phyloP scores from a whole-genome alignment of 1,140 invertebrate genomes.

The Drosophila quadrilineata region DNA sequence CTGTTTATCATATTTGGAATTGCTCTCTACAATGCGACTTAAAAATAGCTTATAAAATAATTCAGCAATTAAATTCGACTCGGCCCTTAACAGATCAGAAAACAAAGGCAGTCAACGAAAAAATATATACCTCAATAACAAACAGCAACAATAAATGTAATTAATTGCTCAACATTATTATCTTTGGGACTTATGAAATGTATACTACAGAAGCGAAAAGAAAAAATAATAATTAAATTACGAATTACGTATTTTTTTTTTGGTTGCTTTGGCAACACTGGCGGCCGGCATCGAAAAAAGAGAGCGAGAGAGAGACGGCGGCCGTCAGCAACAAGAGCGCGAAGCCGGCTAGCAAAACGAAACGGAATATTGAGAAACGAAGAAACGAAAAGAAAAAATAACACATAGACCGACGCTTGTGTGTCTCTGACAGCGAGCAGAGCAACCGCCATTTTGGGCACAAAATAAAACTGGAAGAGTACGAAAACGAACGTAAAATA shows the following conservation, averaged over 20 bases:
- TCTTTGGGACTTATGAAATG: neutral
- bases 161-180: constrained; percentile 1
- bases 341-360: constrained; percentile 73
- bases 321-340: constrained; percentile 51
- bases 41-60: constrained; percentile 65
- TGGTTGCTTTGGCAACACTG: constrained; percentile 43
- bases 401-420: constrained; percentile 34
- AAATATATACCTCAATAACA: neutral
- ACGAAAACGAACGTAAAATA: constrained; percentile 42
- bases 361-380: constrained; percentile 52
- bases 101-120: neutral
- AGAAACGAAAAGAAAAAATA: constrained; percentile 50
- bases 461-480: constrained; percentile 58
- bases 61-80: constrained; percentile 17
- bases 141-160: neutral
- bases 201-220: constrained; percentile 1
- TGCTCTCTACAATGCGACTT: constrained; percentile 47
- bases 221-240: neutral
- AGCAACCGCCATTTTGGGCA: constrained; percentile 71
- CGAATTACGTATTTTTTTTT: constrained; percentile 8
- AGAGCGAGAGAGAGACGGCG: too few relatives aligned
- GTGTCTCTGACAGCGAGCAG: constrained; percentile 17
- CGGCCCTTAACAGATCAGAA: constrained; percentile 3
- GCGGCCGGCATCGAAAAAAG: constrained; percentile 29
- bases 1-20: too few relatives aligned